Percentiles rank a stretch among this genome's conserved stretches.
Evolutionary conservation across 1,140 invertebrate species (phyloP).

Genomic region (Scaptomyza montana): DNA sequence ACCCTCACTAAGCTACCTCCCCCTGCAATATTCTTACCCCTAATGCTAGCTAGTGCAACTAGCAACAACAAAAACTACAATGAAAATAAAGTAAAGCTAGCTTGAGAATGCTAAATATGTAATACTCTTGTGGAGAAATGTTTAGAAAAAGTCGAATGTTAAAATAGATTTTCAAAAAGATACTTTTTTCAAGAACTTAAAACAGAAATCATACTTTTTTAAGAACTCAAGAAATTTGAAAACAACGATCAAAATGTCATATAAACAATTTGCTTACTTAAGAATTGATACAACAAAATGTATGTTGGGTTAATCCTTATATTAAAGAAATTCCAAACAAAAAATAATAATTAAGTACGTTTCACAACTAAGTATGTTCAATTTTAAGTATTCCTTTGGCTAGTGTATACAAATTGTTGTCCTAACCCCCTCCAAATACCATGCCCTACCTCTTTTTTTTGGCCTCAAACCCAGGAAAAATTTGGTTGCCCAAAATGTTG

Average conservation of each 20-base stretch:
- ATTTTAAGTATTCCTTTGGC: neutral
- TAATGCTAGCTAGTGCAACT: slow-evolving; percentile 19
- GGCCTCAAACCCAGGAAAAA: neutral
- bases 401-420: neutral
- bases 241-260: too few species aligned
- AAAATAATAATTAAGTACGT: too few species aligned
- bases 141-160: neutral
- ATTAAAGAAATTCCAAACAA: too few species aligned
- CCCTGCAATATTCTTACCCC: neutral
- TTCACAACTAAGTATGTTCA: too few species aligned
- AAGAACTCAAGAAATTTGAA: too few species aligned
- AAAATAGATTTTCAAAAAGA: neutral
- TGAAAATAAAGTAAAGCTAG: neutral
- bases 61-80: slow-evolving; percentile 30
- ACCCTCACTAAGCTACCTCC: neutral
- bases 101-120: neutral
- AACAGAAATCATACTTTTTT: too few species aligned
- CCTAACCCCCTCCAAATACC: neutral
- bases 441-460: neutral
- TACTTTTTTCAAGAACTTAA: too few species aligned
- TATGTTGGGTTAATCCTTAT: too few species aligned
- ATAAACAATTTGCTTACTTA: too few species aligned
- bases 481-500: slow-evolving; percentile 58
- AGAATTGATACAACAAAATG: too few species aligned
- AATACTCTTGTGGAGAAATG: neutral